Evolutionary conservation across 2,888 invertebrate species (phyloP).

Genomic region (Machimus rusticus): DNA sequence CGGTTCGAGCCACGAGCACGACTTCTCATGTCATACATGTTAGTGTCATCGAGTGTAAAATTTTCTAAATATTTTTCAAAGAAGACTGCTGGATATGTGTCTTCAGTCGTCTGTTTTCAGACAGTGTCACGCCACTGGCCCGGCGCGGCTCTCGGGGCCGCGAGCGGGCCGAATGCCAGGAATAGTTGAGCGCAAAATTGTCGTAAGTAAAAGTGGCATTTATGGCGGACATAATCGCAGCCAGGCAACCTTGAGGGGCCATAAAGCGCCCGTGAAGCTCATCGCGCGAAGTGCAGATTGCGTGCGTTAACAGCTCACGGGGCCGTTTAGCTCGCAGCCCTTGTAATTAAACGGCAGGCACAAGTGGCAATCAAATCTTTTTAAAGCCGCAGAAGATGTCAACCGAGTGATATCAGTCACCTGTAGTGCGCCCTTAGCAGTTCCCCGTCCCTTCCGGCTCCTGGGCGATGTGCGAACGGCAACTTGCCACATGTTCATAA

Average conservation of each 20-base stretch:
- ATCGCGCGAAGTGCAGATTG: neutral
- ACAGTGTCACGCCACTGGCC: neutral
- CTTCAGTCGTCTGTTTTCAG: neutral
- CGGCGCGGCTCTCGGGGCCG: neutral
- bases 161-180: neutral
- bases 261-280: constrained; percentile 7
- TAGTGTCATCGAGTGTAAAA: neutral
- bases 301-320: neutral
- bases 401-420: constrained; percentile 10
- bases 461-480: neutral
- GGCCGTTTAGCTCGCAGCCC: neutral
- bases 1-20: neutral
- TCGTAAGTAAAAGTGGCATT: constrained; percentile 35
- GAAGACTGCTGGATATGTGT: neutral
- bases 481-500: constrained; percentile 26
- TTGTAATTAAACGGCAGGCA: constrained; percentile 20
- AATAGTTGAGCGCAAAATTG: neutral
- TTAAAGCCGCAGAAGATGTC: constrained; percentile 11
- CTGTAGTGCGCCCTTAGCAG: neutral
- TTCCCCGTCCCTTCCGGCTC: neutral
- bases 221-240: constrained; percentile 6
- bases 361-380: constrained; percentile 33
- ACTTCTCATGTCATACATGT: neutral
- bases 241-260: constrained; percentile 31
- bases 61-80: neutral